Evolutionary conservation across 1,140 invertebrate genomes (phyloP), one percentile per base, ranked within the genome.

Genomic region (Sipha flava): DNA sequence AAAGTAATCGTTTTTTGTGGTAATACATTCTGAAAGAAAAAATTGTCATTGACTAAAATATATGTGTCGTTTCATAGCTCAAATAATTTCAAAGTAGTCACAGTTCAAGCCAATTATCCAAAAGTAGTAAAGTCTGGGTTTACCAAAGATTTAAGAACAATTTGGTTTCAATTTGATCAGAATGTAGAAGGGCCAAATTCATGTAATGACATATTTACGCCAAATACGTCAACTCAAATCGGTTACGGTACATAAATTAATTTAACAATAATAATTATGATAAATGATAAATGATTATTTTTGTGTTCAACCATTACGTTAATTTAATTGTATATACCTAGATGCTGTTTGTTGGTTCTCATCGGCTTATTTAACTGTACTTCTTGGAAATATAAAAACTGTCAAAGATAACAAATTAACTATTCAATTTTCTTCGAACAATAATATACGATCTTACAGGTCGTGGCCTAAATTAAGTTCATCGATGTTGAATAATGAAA

Each of bases 81-180:
- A 21, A 77, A 77, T 5, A 77, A 77, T 43, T 77, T 57, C 16
- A 77, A 77, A 57, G 6, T 57, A 37, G 45, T 77, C 14, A n/a
- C 31, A 10, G 73, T 77, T 40, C 34, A 77, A 6, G 73, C 73
- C 10, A 34, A 57, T 77, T 52, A 37, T 23, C 52, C 73, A 12
- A 77, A 77, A 29, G 21, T 77, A 2, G 43, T 77, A 9, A 77
- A 77, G 40, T 77, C 73, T 5, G 73, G 73, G 26, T 77, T 40
- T n/a, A 77, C 73, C 43, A 77, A 77, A 77, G 73, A 77, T 77
- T 59, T 77, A 57, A 59, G 73, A 77, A 59, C 49, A 43, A 23
- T 77, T 59, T 77, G 73, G 73, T 77, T 77, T 57, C 73, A 77
- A 40, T 77, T 77, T 5, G 52, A 77, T 43, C 73, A 77, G 37